Evolutionary conservation across 2,113 vertebrate genomes (phyloP).

Genomic region (Hydropotes inermis): DNA sequence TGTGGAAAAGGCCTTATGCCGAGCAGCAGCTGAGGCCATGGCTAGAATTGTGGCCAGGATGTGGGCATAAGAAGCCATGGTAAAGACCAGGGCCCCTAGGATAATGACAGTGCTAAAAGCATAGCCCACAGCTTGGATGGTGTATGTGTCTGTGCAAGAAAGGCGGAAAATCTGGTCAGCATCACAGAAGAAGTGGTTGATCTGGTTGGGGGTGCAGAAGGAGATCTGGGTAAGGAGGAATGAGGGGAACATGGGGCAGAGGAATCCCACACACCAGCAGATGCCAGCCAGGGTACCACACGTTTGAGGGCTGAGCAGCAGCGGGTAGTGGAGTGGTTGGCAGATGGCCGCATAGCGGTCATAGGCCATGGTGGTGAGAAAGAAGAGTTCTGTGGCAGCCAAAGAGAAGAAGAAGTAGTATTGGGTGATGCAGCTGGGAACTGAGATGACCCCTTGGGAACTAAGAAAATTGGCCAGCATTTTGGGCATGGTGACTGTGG

Average conservation of each 20-base stretch:
- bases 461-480: slow-evolving; percentile 31
- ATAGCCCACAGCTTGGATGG: neutral
- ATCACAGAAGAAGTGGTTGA: slow-evolving; percentile 59
- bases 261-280: slow-evolving; percentile 42
- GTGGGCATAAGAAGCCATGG: slow-evolving; percentile 25
- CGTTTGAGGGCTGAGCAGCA: slow-evolving; percentile 9
- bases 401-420: slow-evolving; percentile 34
- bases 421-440: neutral
- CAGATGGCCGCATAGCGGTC: neutral
- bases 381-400: neutral
- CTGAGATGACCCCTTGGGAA: neutral
- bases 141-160: slow-evolving; percentile 17
- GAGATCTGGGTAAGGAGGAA: slow-evolving; percentile 36
- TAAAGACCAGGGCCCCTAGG: neutral
- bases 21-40: slow-evolving; percentile 28
- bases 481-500: slow-evolving; percentile 38
- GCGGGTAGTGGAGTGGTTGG: slow-evolving; percentile 45
- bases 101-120: neutral
- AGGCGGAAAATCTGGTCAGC: slow-evolving; percentile 14
- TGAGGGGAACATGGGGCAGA: slow-evolving; percentile 25
- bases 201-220: slow-evolving; percentile 39
- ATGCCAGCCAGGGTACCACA: slow-evolving; percentile 6
- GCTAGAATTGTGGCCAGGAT: slow-evolving; percentile 33
- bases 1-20: slow-evolving; percentile 33
- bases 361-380: slow-evolving; percentile 30